Evolutionary conservation across 30 jellyfish, hydroid and myxozoan genomes (phyloP), one percentile per base, ranked within the genome.

Genomic region (Mastigias papua): DNA sequence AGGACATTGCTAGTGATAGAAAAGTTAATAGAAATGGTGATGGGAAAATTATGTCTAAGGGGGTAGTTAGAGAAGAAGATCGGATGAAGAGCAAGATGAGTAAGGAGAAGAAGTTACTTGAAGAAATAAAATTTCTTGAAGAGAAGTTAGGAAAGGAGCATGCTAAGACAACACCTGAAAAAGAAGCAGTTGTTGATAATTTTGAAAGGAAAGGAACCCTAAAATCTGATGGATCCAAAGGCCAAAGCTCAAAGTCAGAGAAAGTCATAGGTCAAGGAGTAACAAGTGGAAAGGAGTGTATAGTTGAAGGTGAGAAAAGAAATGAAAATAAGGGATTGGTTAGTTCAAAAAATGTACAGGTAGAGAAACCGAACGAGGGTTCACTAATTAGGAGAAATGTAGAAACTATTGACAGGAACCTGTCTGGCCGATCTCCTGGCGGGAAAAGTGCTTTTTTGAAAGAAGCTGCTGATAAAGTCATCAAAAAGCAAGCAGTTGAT

Each of bases 101-200:
- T n/a, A 35, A 50, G 64, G 62, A 32, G 49, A 76, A 57, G 70
- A 51, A 49, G 19, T 32, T 34, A 11, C 60, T 19, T 8, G 64
- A 72, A 19, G 54, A 51, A 72, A 72, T 30, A 15, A 34, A 35
- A 30, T 46, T 72, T 27, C 50, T 72, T 30, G 83, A 72, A 37
- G 68, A 72, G 35, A 34, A 26, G 74, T 26, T 63, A n/a, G 74
- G 74, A 63, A 63, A 63, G 37, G 74, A 69, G 86, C 32, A 48
- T 20, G 73, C 51, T 1, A 54, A 51, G 46, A 60, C 31, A 49
- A 33, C 71, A 2, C n/a, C 20, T 51, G 66, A 11, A 3, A 63
- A 25, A 17, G 46, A 27, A 63, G 26, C 27, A 57, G 69, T 4
- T 57, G 30, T 23, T 26, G 37, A 63, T 15, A 8, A 63, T n/a